These are phyloP conservation scores for Thera obeliscata DNA, from an alignment of 2,888 invertebrate genomes.

Conservation along the genomic window DNA sequence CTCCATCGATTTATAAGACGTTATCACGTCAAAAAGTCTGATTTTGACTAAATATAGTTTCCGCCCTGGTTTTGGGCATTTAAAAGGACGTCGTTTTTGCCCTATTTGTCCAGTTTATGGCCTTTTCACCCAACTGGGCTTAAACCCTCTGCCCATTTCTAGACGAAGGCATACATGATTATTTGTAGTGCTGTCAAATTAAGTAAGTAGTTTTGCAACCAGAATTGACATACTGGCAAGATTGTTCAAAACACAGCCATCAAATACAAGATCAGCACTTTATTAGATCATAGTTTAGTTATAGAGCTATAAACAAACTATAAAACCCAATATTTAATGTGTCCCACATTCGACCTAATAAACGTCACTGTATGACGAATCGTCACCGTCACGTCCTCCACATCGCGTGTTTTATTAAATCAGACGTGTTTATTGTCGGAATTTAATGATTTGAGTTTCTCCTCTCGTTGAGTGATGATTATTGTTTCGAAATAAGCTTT, in stretches of 20 bases:
- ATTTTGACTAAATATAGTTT: no score
- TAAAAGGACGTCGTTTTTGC: no score
- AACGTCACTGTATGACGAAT: constrained; percentile 23
- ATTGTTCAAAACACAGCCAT: background rate
- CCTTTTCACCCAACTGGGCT: no score
- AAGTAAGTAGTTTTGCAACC: no score
- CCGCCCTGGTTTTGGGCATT: no score
- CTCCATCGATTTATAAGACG: no score
- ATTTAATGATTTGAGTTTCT: constrained; percentile 39
- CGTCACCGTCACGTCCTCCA: constrained; percentile 9
- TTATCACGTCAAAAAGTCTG: no score
- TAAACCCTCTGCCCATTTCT: no score
- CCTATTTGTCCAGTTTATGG: no score
- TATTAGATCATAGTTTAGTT: constrained; percentile 3
- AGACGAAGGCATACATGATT: no score
- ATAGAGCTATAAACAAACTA: constrained; percentile 10
- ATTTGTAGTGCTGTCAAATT: no score
- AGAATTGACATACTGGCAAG: no score
- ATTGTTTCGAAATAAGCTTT: constrained; percentile 44
- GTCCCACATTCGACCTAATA: constrained; percentile 15
- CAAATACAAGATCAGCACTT: background rate
- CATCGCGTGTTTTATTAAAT: constrained; percentile 12
- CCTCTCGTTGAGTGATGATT: constrained; percentile 45
- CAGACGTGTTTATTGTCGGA: constrained; percentile 33
- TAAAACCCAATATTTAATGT: constrained; percentile 23